A percentile compares a stretch with the other conserved stretches of the same genome.
phyloP scores from a whole-genome alignment of 1,140 invertebrate species.

The Drosophila varians region DNA sequence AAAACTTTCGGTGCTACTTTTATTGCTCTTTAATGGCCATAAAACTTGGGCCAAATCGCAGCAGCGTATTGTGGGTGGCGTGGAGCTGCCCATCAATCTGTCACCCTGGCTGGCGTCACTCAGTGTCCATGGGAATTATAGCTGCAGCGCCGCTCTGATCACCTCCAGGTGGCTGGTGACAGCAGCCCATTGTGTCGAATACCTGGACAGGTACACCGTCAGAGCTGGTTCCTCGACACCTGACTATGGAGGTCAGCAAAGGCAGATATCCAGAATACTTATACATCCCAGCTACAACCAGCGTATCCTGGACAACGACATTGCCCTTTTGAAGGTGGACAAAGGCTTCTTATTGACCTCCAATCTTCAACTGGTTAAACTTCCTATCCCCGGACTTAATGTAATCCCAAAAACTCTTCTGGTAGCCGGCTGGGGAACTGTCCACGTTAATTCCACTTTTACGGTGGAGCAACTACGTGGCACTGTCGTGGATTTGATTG shows the following conservation, averaged over 20 bases:
- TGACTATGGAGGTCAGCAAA: slow-evolving; percentile 9
- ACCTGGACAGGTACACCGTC: slow-evolving; percentile 22
- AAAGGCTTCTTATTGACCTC: slow-evolving; percentile 15
- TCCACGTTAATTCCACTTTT: background rate
- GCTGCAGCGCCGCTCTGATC: slow-evolving; percentile 38
- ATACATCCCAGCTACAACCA: slow-evolving; percentile 29
- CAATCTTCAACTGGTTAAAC: slow-evolving; percentile 28
- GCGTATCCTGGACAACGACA: slow-evolving; percentile 22
- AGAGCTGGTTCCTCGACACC: slow-evolving; percentile 36
- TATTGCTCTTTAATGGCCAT: slow-evolving; percentile 20
- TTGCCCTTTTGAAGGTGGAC: slow-evolving; percentile 30
- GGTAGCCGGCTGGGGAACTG: slow-evolving; percentile 44
- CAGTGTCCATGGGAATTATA: slow-evolving; percentile 27
- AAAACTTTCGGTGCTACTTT: slow-evolving; percentile 9
- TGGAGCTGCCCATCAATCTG: slow-evolving; percentile 31
- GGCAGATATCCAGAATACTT: slow-evolving; percentile 18
- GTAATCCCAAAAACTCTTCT: slow-evolving; percentile 24
- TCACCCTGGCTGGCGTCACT: slow-evolving; percentile 34
- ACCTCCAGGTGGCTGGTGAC: slow-evolving; percentile 41
- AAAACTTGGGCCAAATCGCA: slow-evolving; percentile 4
- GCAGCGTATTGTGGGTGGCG: slow-evolving; percentile 33
- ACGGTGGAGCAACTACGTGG: slow-evolving; percentile 21
- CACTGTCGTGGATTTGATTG: slow-evolving; percentile 22
- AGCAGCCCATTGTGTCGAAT: slow-evolving; percentile 47
- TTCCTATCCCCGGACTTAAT: slow-evolving; percentile 19